Percentiles rank a stretch among this genome's conserved stretches.
phyloP scores from a whole-genome alignment of 2,113 vertebrate genomes.

The Neomonachus schauinslandi region DNA sequence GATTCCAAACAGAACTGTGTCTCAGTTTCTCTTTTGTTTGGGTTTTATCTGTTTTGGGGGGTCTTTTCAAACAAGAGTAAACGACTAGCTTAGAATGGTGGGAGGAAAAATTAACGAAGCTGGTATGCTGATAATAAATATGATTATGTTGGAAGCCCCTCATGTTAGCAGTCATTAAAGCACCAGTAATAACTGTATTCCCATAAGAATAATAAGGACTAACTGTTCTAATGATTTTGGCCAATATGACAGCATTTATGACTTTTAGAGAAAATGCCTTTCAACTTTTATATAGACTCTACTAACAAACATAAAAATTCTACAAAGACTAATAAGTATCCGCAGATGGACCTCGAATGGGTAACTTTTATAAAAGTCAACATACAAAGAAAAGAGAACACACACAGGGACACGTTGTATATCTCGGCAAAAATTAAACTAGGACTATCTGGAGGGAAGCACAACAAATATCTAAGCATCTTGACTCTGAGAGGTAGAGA shows the following conservation, averaged over 20 bases:
- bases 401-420: neutral
- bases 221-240: neutral
- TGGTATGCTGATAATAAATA: neutral
- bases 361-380: neutral
- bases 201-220: neutral
- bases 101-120: neutral
- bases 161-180: neutral
- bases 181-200: neutral
- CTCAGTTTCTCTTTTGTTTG: neutral
- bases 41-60: neutral
- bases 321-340: neutral
- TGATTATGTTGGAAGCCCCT: neutral
- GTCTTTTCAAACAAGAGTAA: neutral
- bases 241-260: neutral
- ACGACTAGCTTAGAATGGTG: neutral
- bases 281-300: neutral
- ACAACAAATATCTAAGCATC: constrained; percentile 19
- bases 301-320: constrained; percentile 32
- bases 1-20: constrained; percentile 5
- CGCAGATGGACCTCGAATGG: neutral
- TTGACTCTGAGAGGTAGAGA: neutral
- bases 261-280: constrained; percentile 16
- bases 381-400: neutral
- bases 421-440: constrained; percentile 26
- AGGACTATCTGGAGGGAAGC: neutral